Conservation (phyloP, 2,888 invertebrate species). For the Gastrophysa polygoni region DNA sequence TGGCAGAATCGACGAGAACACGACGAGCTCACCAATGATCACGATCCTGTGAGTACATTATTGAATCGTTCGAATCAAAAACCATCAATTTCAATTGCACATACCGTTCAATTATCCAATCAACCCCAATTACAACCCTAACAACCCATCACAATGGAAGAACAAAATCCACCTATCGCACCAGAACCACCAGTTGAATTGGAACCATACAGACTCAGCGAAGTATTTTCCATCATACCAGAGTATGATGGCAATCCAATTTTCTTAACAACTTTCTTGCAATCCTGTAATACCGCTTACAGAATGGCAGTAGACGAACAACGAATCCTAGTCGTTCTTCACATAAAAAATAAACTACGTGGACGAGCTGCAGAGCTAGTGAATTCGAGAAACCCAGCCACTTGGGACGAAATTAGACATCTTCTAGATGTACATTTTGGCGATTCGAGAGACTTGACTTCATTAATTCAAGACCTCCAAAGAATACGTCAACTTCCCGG, state of each 20-base stretch:
- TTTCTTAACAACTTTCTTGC: not conserved
- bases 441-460: conserved; percentile 2
- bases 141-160: too few relatives aligned
- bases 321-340: not conserved
- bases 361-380: not conserved
- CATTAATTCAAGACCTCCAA: conserved; percentile 1
- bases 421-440: conserved; percentile 17
- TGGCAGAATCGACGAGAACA: too few relatives aligned
- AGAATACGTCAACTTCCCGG: conserved; percentile 10
- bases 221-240: too few relatives aligned
- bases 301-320: not conserved
- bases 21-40: too few relatives aligned
- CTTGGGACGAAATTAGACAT: conserved; percentile 18
- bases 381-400: conserved; percentile 16
- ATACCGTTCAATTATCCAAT: too few relatives aligned
- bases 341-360: not conserved
- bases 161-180: too few relatives aligned
- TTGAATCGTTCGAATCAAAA: too few relatives aligned
- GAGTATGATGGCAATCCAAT: not conserved
- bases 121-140: too few relatives aligned
- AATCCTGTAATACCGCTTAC: not conserved
- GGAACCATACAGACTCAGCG: too few relatives aligned
- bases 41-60: too few relatives aligned
- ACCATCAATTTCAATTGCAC: too few relatives aligned
- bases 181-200: too few relatives aligned